Evolutionary conservation across 2,113 vertebrate species (phyloP), one percentile per base, ranked within the genome.

Genomic region (Gallinago undulata): DNA sequence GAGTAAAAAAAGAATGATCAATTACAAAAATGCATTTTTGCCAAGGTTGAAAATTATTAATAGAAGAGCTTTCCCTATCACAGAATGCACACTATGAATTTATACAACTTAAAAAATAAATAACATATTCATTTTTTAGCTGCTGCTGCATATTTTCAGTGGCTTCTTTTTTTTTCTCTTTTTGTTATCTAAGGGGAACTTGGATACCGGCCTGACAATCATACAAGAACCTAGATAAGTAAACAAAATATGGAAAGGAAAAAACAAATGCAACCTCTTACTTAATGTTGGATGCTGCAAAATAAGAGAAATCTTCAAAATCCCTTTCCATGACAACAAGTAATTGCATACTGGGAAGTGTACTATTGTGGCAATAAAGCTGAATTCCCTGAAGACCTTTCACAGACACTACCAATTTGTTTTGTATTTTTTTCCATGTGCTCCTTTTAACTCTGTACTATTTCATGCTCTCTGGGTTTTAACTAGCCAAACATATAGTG

Each of bases 271-370:
- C 48, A 93, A 82, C 31, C n/a, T 87, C 50, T 93, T 88, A 92
- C 79, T 91, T 91, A 74, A 91, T 55, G 30, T 30, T 55, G 28
- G 53, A 55, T 55, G 53, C 88, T 84, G 79, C 82, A 92, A 84
- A 94, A 66, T 45, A 89, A 83, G 57, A 88, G 85, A 96, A 96
- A 98, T 96, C 78, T 90, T 95, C 83, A 94, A 96, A 97, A 95
- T 97, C 85, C 89, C 81, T 96, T 97, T 94, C 95, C 97, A 95
- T 89, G 96, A 97, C 94, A 92, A 96, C 80, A 15, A 96, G 92
- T 94, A 96, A 94, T 95, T 94, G 96, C 97, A 93, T 81, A 93
- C 14, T 13, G 84, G 94, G 92, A 91, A 86, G 31, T 39, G 43
- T 72, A 48, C 82, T 90, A 91, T 75, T 84, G 84, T 53, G 76